phyloP scores from a whole-genome alignment of 2,888 invertebrate species.

The Galerucella calmariensis region DNA sequence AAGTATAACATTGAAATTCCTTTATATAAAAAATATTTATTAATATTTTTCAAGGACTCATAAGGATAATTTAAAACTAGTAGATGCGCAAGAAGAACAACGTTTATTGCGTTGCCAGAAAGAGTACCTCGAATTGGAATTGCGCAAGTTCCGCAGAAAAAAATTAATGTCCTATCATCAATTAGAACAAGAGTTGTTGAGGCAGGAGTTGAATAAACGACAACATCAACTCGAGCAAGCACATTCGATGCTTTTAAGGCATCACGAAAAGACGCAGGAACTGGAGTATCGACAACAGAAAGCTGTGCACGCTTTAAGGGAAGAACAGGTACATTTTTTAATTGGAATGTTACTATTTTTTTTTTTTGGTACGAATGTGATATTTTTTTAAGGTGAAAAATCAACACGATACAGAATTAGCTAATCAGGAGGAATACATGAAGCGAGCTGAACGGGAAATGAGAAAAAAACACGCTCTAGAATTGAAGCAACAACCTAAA shows the following conservation, averaged over 20 bases:
- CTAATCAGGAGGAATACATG: slow-evolving; percentile 97
- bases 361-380: neutral
- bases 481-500: slow-evolving; percentile 98
- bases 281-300: slow-evolving; percentile 95
- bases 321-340: slow-evolving; percentile 74
- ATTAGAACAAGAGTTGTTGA: slow-evolving; percentile 89
- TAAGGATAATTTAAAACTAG: slow-evolving; percentile 90
- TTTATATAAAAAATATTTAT: slow-evolving; percentile 3
- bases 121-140: slow-evolving; percentile 91
- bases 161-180: slow-evolving; percentile 88
- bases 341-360: neutral
- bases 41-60: slow-evolving; percentile 72
- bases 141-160: slow-evolving; percentile 91
- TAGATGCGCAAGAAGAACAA: slow-evolving; percentile 92
- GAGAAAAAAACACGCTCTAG: slow-evolving; percentile 94
- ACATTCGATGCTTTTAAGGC: slow-evolving; percentile 91
- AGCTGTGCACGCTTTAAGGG: slow-evolving; percentile 91
- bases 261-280: slow-evolving; percentile 97
- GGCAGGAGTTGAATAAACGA: slow-evolving; percentile 93
- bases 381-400: slow-evolving; percentile 70
- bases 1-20: slow-evolving; percentile 56
- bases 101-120: slow-evolving; percentile 88
- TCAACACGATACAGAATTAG: slow-evolving; percentile 94
- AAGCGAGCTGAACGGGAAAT: slow-evolving; percentile 93
- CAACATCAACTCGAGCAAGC: slow-evolving; percentile 96